These are phyloP conservation scores for Lamproptera curius DNA, from an alignment of 2,888 invertebrate genomes.

Conservation along the genomic window DNA sequence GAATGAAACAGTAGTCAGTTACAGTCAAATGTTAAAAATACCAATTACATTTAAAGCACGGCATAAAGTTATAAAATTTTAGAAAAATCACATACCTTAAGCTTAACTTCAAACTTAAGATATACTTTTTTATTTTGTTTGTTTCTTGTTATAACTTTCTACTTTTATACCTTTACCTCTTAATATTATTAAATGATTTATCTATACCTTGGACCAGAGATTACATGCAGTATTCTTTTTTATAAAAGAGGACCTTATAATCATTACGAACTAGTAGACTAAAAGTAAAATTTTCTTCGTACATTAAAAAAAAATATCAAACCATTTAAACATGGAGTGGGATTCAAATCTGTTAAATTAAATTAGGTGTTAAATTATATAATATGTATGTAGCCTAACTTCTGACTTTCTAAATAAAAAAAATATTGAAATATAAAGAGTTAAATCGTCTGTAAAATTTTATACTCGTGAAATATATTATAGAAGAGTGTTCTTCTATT, in stretches of 20 bases:
- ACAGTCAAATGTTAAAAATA: too few relatives aligned
- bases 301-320: background rate
- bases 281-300: background rate
- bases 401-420: constrained; percentile 43
- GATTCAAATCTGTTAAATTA: constrained; percentile 26
- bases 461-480: constrained; percentile 53
- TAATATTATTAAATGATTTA: background rate
- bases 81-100: too few relatives aligned
- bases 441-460: constrained; percentile 55
- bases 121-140: too few relatives aligned
- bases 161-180: constrained; percentile 17
- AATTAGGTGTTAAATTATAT: constrained; percentile 45
- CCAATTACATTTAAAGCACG: too few relatives aligned
- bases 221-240: background rate
- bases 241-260: background rate
- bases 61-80: too few relatives aligned
- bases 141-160: constrained; percentile 8
- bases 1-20: too few relatives aligned
- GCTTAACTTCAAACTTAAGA: too few relatives aligned
- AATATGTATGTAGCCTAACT: constrained; percentile 55
- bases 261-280: too few relatives aligned
- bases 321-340: constrained; percentile 6
- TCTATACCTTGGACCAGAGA: background rate
- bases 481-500: constrained; percentile 34
- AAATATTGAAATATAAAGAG: constrained; percentile 27